Evolutionary conservation across 1,140 invertebrate genomes (phyloP).

Genomic region (Penaeus japonicus): DNA sequence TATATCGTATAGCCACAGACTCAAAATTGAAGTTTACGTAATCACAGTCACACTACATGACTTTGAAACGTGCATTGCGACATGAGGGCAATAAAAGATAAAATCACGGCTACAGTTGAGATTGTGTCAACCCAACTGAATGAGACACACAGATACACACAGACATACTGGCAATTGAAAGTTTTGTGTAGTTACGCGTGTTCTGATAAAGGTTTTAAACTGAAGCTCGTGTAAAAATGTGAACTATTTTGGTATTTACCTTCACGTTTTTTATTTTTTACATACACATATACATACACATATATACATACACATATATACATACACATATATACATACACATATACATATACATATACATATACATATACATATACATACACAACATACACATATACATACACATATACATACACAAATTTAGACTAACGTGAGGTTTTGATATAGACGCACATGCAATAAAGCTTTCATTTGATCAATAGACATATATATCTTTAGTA

Average conservation of each 20-base stretch:
- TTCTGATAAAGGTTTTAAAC: too few relatives aligned
- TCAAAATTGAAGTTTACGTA: too few relatives aligned
- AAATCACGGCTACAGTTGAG: too few relatives aligned
- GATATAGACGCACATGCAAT: conserved; percentile 6
- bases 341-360: conserved; percentile 11
- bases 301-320: not conserved
- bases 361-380: conserved; percentile 10
- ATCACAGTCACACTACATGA: too few relatives aligned
- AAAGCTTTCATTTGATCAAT: not conserved
- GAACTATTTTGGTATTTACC: not conserved
- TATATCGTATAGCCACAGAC: too few relatives aligned
- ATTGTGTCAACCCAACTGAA: too few relatives aligned
- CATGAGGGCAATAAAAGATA: too few relatives aligned
- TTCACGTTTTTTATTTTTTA: not conserved
- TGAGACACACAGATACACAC: too few relatives aligned
- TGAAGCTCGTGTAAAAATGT: not conserved
- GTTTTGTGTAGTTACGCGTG: too few relatives aligned
- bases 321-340: conserved; percentile 18
- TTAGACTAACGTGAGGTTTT: not conserved
- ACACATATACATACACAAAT: conserved; percentile 17
- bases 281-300: not conserved
- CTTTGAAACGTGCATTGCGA: too few relatives aligned
- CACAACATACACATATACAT: conserved; percentile 16
- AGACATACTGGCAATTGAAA: too few relatives aligned
- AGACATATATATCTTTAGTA: too few relatives aligned